These are phyloP conservation scores for Propithecus deckenii DNA, from an alignment of 2,797 vertebrate genomes.

Conservation along the genomic window DNA sequence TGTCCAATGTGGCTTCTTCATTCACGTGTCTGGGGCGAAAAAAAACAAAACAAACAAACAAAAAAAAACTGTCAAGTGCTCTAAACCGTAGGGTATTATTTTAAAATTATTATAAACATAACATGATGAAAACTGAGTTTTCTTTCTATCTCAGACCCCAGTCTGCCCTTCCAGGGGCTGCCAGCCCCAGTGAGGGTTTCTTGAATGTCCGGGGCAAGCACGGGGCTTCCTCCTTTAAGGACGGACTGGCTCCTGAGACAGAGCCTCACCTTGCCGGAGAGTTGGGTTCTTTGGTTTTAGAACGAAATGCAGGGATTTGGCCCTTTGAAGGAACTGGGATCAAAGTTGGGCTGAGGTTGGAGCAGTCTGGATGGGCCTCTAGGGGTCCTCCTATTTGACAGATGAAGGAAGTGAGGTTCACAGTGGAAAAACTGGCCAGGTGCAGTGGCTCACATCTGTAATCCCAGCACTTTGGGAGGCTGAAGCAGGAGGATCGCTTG, in stretches of 20 bases:
- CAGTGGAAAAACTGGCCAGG: neutral
- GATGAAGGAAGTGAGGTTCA: neutral
- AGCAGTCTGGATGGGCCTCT: neutral
- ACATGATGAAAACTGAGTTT: neutral
- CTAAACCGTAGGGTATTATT: neutral
- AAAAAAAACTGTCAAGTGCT: neutral
- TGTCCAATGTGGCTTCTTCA: too few relatives aligned
- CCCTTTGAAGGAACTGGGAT: neutral
- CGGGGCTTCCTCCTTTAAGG: neutral
- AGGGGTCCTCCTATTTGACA: neutral
- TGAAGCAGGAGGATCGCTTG: neutral
- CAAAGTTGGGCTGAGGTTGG: neutral
- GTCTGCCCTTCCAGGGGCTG: neutral
- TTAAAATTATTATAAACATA: neutral
- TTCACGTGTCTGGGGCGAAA: too few relatives aligned
- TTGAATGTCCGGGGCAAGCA: neutral
- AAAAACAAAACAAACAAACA: too few relatives aligned
- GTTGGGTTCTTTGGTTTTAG: neutral
- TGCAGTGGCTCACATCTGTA: neutral
- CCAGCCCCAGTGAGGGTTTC: too few relatives aligned
- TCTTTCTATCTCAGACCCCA: neutral
- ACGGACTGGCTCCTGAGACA: neutral
- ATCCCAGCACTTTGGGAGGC: neutral
- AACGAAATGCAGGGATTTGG: neutral
- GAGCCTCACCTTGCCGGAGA: neutral